Evolutionary conservation across 2,797 vertebrate species (phyloP), one percentile per base, ranked within the genome.

Genomic region (Acanthurus tractus): DNA sequence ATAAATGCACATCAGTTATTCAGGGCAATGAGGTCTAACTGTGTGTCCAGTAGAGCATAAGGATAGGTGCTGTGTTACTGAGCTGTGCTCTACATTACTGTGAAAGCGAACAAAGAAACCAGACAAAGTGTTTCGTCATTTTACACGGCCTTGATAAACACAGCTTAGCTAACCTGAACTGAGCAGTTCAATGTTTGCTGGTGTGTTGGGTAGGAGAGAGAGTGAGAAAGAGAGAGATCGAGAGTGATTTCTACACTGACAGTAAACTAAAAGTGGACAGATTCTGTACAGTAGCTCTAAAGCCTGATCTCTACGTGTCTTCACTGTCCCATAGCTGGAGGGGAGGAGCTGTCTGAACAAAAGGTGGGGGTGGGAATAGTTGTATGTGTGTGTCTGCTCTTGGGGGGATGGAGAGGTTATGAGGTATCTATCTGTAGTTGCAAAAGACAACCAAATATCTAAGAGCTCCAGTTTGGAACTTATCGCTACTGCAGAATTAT

Each of bases 281-380:
- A 71, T 52, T n/a, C 2, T 58, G 55, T 76, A 85, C 76, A 62
- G 64, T 15, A 38, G 64, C 62, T 69, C 18, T 44, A 50, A 62
- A 70, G 67, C 71, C 82, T 53, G 23, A 66, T 76, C 74, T 77
- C 71, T 66, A 46, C 55, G 59, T 13, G 0, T 76, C 76, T 78
- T 66, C 53, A 73, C 71, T 87, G 85, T 83, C 83, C 84, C 85
- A 86, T 87, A 83, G 86, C 88, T 90, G 65, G 65, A 90, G 88
- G 88, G 86, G 70, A 65, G 87, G 29, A 29, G 29, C 71, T 45
- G 86, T 42, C 36, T 53, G 79, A 91, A 92, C 91, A 93, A 91
- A 81, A 75, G 89, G 78, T 85, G 84, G 85, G 86, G 87, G 82
- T 81, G 78, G 82, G 55, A 57, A 25, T 50, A 8, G 17, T 18